Evolutionary conservation across 64 coral and sea anemone genomes (phyloP), one percentile per base, ranked within the genome.

Genomic region (Catalaphyllia jardinei): DNA sequence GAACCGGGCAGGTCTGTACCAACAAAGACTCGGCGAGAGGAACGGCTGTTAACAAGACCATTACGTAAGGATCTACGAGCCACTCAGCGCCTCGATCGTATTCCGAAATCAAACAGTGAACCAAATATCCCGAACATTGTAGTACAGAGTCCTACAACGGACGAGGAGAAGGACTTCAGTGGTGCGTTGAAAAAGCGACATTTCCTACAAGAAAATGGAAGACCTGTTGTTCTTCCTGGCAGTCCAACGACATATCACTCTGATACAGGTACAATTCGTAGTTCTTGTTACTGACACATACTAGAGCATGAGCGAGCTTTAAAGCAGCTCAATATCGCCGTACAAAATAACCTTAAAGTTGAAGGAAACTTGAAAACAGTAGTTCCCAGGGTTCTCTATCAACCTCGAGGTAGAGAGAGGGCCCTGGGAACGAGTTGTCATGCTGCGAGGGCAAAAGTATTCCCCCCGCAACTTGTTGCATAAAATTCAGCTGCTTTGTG

Each of bases 61-160:
- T 18, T 49, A 38, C 80, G 31, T 4, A 85, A 71, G 18, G 81
- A 71, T 71, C 63, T 71, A 0, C 42, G 63, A 52, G 12, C 0
- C 31, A 38, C 31, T 27, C 31, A 71, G 50, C 62, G 64, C 9
- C 20, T 71, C 29, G 61, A 85, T 50, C 81, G 81, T 29, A 71
- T 85, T 85, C 81, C 81, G 4, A 85, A 85, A 39, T 85, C 69
- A 16, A 31, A 77, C 65, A 82, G 85, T 54, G 35, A 83, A 52
- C 88, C 88, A 25, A 89, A 84, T 35, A 80, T 93, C 17, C 95
- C 95, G 29, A 72, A 78, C 29, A 91, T 97, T 82, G 69, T 83
- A 35, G 88, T 97, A 8, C 95, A 97, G 28, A 97, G 95, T 79
- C 95, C 95, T 15, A 97, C 95, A 0, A 97, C 91, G 29, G 95